A percentile compares a stretch with the other conserved stretches of the same genome.
These are phyloP conservation scores for Halictus rubicundus DNA, from an alignment of 1,140 invertebrate genomes.

Conservation along the genomic window DNA sequence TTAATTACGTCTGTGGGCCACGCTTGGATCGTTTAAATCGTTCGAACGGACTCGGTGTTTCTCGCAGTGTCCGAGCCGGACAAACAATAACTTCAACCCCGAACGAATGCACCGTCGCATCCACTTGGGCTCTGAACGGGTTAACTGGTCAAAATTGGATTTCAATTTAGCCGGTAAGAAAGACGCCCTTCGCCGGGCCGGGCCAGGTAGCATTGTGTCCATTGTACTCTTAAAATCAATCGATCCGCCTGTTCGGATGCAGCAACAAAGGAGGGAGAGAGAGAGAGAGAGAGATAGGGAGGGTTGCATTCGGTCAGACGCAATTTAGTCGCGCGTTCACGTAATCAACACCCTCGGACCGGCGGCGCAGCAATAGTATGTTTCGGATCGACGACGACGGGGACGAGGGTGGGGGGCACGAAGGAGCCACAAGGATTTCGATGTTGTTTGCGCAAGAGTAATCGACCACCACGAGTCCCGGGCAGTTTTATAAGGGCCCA, in stretches of 20 bases:
- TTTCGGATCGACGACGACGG: no score
- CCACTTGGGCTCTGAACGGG: not conserved
- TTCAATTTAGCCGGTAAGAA: not conserved
- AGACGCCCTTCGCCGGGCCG: not conserved
- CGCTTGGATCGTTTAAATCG: no score
- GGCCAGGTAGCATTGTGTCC: not conserved
- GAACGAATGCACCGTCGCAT: not conserved
- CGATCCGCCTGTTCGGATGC: not conserved
- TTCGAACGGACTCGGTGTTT: no score
- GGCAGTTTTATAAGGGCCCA: slow-evolving; percentile 16
- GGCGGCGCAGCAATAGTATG: not conserved
- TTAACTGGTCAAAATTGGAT: not conserved
- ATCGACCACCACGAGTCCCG: slow-evolving; percentile 19
- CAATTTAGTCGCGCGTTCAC: not conserved
- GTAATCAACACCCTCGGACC: not conserved
- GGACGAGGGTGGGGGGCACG: not conserved
- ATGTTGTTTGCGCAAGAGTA: slow-evolving; percentile 41
- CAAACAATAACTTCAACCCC: no score
- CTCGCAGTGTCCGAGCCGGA: no score
- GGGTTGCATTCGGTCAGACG: no score
- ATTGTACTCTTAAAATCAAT: not conserved
- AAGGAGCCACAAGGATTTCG: slow-evolving; percentile 26
- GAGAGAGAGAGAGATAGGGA: no score
- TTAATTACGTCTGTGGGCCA: no score
- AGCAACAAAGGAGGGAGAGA: not conserved